Conservation (phyloP, 2,113 vertebrate genomes). For the Cepphus grylle region DNA sequence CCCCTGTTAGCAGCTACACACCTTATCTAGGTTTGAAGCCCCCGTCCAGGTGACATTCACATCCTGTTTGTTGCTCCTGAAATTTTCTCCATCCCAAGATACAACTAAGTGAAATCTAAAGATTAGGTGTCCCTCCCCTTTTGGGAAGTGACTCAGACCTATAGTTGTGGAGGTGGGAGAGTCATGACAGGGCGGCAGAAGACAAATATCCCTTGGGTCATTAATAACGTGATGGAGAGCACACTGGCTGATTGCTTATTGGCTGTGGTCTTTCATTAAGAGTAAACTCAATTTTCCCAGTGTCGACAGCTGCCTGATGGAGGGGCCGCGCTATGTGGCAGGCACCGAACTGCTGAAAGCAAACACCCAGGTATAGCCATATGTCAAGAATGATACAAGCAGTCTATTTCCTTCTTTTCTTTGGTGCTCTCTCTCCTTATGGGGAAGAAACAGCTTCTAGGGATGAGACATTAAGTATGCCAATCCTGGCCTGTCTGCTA, state of each 20-base stretch:
- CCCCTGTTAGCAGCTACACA: neutral
- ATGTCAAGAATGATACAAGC: neutral
- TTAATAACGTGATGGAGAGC: neutral
- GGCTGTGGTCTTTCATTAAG: conserved; percentile 6
- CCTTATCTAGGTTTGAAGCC: neutral
- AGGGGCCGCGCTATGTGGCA: neutral
- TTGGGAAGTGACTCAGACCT: neutral
- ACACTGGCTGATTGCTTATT: neutral
- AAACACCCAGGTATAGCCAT: neutral
- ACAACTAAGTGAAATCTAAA: neutral
- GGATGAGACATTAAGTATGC: neutral
- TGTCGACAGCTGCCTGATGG: conserved; percentile 2
- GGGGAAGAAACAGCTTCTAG: neutral
- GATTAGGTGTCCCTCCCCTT: neutral
- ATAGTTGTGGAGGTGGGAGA: neutral
- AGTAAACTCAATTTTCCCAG: conserved; percentile 14
- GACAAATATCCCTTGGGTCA: neutral
- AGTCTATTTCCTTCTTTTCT: neutral
- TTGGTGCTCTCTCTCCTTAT: neutral
- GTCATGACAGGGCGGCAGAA: neutral
- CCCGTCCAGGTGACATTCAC: neutral
- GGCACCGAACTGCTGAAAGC: neutral
- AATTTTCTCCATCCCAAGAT: neutral
- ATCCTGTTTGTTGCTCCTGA: accelerated
- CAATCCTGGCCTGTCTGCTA: neutral